Percentiles rank a stretch among this genome's conserved stretches.
Evolutionary conservation across 1,140 invertebrate species (phyloP).

Genomic region (Cephus cinctus): DNA sequence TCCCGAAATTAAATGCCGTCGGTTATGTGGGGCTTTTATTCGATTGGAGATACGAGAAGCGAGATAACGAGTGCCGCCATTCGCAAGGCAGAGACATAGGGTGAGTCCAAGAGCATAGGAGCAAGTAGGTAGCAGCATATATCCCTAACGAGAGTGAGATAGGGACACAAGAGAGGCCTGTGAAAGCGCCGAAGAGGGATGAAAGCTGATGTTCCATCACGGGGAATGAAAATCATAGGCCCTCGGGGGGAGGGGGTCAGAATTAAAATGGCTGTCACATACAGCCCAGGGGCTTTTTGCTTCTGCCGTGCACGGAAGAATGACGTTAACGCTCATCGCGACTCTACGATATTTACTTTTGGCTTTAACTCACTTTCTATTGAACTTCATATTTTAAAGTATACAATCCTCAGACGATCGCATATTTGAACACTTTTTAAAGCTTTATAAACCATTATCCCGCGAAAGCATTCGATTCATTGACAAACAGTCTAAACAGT

Average conservation of each 20-base stretch:
- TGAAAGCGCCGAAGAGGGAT: constrained; percentile 10
- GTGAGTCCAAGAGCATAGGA: too few species aligned
- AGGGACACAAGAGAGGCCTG: constrained; percentile 10
- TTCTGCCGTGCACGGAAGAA: constrained; percentile 12
- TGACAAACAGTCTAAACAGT: too few species aligned
- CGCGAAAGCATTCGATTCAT: too few species aligned
- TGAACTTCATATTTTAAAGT: too few species aligned
- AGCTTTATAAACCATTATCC: too few species aligned
- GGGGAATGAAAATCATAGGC: constrained; percentile 40
- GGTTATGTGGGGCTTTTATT: constrained; percentile 24
- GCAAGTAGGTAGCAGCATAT: too few species aligned
- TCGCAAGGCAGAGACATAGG: too few species aligned
- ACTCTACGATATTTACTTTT: too few species aligned
- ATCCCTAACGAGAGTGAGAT: constrained; percentile 1
- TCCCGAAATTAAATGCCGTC: constrained; percentile 45
- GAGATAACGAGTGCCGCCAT: background rate
- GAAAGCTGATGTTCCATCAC: constrained; percentile 32
- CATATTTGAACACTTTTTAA: too few species aligned
- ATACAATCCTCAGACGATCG: too few species aligned
- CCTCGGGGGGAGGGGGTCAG: constrained; percentile 27
- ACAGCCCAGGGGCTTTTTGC: constrained; percentile 26
- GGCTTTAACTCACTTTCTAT: too few species aligned
- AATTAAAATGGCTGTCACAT: constrained; percentile 51
- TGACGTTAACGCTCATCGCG: too few species aligned
- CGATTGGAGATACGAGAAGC: constrained; percentile 2